Evolutionary conservation across 92 coral and sea anemone genomes (phyloP).

Genomic region (Paragorgia papillata): DNA sequence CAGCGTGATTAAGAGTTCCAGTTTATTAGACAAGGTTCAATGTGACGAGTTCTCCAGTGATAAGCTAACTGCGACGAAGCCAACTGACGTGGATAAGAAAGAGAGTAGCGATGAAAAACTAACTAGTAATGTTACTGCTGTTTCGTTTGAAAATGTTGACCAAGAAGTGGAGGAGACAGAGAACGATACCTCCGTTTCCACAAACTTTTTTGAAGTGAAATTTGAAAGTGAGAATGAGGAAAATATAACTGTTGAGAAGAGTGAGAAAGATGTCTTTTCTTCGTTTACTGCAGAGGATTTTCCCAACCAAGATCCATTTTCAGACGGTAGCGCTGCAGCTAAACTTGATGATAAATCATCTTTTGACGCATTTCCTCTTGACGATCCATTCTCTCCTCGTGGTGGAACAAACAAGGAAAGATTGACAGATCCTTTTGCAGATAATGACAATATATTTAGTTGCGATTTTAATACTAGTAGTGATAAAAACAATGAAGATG

Average conservation of each 20-base stretch:
- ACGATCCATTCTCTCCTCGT: conserved; percentile 62
- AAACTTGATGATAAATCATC: conserved; percentile 21
- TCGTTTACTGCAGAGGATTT: conserved; percentile 50
- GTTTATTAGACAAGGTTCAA: background rate
- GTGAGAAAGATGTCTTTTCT: conserved; percentile 28
- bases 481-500: conserved; percentile 41
- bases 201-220: conserved; percentile 29
- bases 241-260: conserved; percentile 19
- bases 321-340: conserved; percentile 21
- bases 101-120: background rate
- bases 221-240: conserved; percentile 42
- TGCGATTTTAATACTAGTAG: background rate
- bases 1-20: background rate
- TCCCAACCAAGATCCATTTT: conserved; percentile 45
- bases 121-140: background rate
- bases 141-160: conserved; percentile 22
- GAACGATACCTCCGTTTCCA: background rate
- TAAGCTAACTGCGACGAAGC: background rate
- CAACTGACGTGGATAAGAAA: background rate
- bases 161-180: conserved; percentile 11
- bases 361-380: conserved; percentile 47
- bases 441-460: conserved; percentile 13
- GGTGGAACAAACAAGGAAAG: conserved; percentile 24
- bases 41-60: background rate
- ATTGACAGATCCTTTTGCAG: conserved; percentile 29